Evolutionary conservation across 2,888 invertebrate genomes (phyloP).

Genomic region (Cataglyphis albicans): DNA sequence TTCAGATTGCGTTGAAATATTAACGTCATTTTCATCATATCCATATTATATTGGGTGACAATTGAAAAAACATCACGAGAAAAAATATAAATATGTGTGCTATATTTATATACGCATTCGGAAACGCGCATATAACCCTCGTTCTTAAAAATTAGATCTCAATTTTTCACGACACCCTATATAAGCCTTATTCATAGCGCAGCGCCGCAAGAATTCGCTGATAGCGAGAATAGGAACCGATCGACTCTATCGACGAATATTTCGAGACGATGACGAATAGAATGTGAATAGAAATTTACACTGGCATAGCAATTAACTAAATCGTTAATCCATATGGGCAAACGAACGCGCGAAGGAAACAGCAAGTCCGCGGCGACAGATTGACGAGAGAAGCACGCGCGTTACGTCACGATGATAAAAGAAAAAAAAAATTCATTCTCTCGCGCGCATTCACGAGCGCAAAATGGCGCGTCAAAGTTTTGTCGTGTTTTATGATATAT

Average conservation of each 20-base stretch:
- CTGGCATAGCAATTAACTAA: neutral
- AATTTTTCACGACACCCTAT: constrained; percentile 21
- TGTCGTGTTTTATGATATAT: neutral
- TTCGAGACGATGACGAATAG: neutral
- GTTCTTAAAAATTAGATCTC: neutral
- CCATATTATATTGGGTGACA: too few relatives aligned
- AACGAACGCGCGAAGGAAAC: neutral
- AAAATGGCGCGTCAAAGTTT: constrained; percentile 24
- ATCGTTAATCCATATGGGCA: neutral
- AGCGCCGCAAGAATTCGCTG: constrained; percentile 23
- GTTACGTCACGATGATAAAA: constrained; percentile 35
- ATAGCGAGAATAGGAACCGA: neutral
- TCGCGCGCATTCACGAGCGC: neutral
- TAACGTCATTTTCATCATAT: too few relatives aligned
- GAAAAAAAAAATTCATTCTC: constrained; percentile 5
- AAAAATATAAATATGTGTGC: too few relatives aligned
- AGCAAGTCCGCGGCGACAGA: neutral
- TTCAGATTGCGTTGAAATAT: too few relatives aligned
- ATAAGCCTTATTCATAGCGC: constrained; percentile 4
- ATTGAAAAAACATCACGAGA: too few relatives aligned
- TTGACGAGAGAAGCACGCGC: constrained; percentile 42
- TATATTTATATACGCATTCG: too few relatives aligned
- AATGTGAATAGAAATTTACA: neutral
- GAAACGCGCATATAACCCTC: too few relatives aligned
- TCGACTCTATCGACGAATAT: neutral